Percentiles rank a stretch among this genome's conserved stretches.
phyloP scores from a whole-genome alignment of 1,140 invertebrate genomes.

The Temnothorax longispinosus region DNA sequence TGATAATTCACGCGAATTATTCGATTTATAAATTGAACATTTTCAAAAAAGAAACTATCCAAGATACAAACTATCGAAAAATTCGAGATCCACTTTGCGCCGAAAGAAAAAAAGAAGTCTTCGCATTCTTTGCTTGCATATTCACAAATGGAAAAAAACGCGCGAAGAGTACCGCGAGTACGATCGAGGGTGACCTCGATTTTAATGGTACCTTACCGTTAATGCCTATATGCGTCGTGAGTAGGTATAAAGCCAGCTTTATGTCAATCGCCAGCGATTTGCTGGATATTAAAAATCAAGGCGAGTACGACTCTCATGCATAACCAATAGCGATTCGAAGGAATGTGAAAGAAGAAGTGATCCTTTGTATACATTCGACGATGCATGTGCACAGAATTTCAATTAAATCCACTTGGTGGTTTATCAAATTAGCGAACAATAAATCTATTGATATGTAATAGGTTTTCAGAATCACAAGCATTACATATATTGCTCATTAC shows the following conservation, averaged over 20 bases:
- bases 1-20: neutral
- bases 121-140: neutral
- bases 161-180: neutral
- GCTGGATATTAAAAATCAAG: constrained; percentile 46
- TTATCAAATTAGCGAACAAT: constrained; percentile 27
- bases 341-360: constrained; percentile 22
- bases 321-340: neutral
- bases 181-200: constrained; percentile 26
- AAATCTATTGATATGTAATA: neutral
- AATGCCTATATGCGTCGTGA: neutral
- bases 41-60: neutral
- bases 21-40: constrained; percentile 12
- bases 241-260: constrained; percentile 32
- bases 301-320: constrained; percentile 11
- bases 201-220: constrained; percentile 39
- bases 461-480: neutral
- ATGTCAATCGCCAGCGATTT: neutral
- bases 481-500: neutral
- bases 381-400: neutral
- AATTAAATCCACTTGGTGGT: neutral
- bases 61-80: neutral
- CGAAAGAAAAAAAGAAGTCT: neutral
- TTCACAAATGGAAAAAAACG: neutral
- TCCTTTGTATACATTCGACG: neutral
- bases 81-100: neutral